Evolutionary conservation across 2,113 vertebrate genomes (phyloP).

Genomic region (Ursus arctos): DNA sequence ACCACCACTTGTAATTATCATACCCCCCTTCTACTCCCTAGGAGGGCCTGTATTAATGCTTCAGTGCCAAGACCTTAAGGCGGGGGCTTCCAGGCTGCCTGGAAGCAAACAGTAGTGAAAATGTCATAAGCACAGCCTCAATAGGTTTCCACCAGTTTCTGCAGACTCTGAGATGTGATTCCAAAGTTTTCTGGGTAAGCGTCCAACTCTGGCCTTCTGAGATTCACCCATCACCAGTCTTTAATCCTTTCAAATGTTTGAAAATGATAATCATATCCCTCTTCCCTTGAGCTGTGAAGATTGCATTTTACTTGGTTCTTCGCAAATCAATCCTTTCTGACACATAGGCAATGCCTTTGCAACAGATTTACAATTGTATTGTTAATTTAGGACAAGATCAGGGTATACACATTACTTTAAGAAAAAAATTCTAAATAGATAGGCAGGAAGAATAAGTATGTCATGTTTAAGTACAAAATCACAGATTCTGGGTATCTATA

Average conservation of each 20-base stretch:
- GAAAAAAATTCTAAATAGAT: not conserved
- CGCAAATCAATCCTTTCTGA: slow-evolving; percentile 73
- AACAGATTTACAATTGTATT: slow-evolving; percentile 65
- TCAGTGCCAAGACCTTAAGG: slow-evolving; percentile 63
- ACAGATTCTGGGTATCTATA: not conserved
- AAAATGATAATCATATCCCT: slow-evolving; percentile 76
- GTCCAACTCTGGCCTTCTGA: slow-evolving; percentile 69
- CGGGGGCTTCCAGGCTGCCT: slow-evolving; percentile 61
- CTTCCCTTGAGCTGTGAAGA: slow-evolving; percentile 66
- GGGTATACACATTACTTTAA: not conserved
- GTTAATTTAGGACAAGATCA: slow-evolving; percentile 69
- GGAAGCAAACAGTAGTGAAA: slow-evolving; percentile 69
- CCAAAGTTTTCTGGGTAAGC: slow-evolving; percentile 74
- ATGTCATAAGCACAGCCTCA: slow-evolving; percentile 65
- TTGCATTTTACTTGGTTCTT: slow-evolving; percentile 69
- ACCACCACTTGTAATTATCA: slow-evolving; percentile 57
- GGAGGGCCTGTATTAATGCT: slow-evolving; percentile 7
- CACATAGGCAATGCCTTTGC: slow-evolving; percentile 12
- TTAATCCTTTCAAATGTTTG: slow-evolving; percentile 76
- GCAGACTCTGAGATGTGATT: slow-evolving; percentile 61
- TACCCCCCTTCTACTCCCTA: not conserved
- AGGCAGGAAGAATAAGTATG: not conserved
- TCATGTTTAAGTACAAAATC: slow-evolving; percentile 5
- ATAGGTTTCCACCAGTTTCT: slow-evolving; percentile 59
- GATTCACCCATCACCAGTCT: slow-evolving; percentile 74